A percentile compares a stretch with the other conserved stretches of the same genome.
Conservation (phyloP, 1,140 invertebrate species). For the Globodera rostochiensis region DNA sequence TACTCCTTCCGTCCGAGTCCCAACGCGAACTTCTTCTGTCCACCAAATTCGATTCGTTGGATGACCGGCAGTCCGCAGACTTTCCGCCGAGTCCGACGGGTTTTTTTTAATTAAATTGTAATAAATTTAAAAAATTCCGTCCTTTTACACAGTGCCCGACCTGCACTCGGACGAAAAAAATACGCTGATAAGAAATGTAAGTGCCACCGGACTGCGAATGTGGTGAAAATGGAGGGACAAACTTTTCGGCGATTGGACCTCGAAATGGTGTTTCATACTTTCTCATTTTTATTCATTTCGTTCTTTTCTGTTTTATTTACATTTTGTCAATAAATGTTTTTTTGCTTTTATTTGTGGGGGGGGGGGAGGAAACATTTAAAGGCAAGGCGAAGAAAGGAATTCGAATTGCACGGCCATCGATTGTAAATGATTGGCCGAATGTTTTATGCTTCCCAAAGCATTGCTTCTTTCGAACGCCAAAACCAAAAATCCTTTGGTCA, state of each 20-base stretch:
- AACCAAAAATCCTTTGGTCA: no score
- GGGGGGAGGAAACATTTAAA: no score
- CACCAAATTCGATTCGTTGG: not conserved
- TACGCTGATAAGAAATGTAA: slow-evolving; percentile 47
- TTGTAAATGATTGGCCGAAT: no score
- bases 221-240: slow-evolving; percentile 37
- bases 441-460: no score
- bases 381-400: no score
- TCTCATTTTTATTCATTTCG: no score
- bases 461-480: no score
- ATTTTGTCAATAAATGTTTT: no score
- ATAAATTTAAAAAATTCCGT: not conserved
- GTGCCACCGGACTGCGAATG: slow-evolving; percentile 44
- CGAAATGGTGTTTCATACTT: not conserved
- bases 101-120: not conserved
- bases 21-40: slow-evolving; percentile 52
- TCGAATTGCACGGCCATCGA: no score
- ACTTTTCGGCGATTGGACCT: not conserved
- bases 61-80: not conserved
- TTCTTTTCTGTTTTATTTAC: no score
- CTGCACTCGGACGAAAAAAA: slow-evolving; percentile 64
- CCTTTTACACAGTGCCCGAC: slow-evolving; percentile 46
- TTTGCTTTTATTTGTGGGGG: no score
- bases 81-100: not conserved
- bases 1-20: slow-evolving; percentile 54